Evolutionary conservation across 2,113 vertebrate genomes (phyloP), one percentile per base, ranked within the genome.

Genomic region (Xiphias gladius): DNA sequence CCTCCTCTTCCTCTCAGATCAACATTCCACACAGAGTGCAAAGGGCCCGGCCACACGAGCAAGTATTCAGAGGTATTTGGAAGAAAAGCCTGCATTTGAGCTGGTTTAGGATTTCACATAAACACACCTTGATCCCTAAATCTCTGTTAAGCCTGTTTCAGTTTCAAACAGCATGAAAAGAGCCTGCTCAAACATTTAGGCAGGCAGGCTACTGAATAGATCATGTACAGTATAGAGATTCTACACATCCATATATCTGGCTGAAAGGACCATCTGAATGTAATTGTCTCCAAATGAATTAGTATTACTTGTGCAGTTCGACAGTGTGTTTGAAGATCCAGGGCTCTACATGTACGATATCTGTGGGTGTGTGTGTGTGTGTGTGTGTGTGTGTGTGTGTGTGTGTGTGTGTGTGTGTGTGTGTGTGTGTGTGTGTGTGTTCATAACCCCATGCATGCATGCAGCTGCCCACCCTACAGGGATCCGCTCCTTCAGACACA

Each of bases 121-220:
- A 93, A 94, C 94, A 93, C 92, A 94, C 90, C 91, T 91, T 93
- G 88, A 95, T 94, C 93, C 93, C 76, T 89, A 94, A 94, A 95
- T 94, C 94, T 91, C 85, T 70, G 73, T 84, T 93, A 91, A 93
- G 90, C 88, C 88, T 89, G 90, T 90, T 93, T 92, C 85, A 83
- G 91, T 94, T 94, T 93, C 88, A 89, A 88, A 93, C 79, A 85
- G 83, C 84, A 91, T 80, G 75, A 82, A 64, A 75, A 82, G 82
- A 87, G 85, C 52, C 86, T 89, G 85, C 73, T 74, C 61, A 39
- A 80, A 83, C 79, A 89, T 82, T 86, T 24, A 39, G 43, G 71
- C 71, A 76, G 62, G 69, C 68, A n/a, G 79, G 75, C 88, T 74
- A 86, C 77, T 54, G 87, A 63, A 89, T 17, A 82, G 67, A 73